Percentiles rank a stretch among this genome's conserved stretches.
Evolutionary conservation across 2,888 invertebrate species (phyloP).

Genomic region (Lepetodrilus schrolli): DNA sequence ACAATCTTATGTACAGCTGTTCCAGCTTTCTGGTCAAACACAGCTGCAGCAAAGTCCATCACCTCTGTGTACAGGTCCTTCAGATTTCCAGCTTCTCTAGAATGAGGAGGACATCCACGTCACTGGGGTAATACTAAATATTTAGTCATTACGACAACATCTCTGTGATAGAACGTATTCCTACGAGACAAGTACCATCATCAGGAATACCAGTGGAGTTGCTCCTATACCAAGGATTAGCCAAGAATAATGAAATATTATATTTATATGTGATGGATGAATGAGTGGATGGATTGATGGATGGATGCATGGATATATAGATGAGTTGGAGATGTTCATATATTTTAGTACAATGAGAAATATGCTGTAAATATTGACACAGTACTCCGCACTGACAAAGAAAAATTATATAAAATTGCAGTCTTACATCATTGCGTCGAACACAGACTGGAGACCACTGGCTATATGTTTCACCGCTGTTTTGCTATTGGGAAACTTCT

Average conservation of each 20-base stretch:
- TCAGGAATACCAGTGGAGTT: too few relatives aligned
- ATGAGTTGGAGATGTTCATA: too few relatives aligned
- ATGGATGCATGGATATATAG: too few relatives aligned
- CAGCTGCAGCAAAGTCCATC: conserved; percentile 30
- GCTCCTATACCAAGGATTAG: too few relatives aligned
- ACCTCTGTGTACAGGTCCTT: conserved; percentile 36
- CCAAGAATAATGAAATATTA: too few relatives aligned
- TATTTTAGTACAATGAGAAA: too few relatives aligned
- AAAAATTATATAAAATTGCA: not conserved
- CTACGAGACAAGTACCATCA: too few relatives aligned
- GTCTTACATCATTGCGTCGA: not conserved
- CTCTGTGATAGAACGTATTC: too few relatives aligned
- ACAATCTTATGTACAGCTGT: conserved; percentile 11
- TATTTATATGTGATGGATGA: too few relatives aligned
- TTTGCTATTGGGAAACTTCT: not conserved
- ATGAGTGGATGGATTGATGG: too few relatives aligned
- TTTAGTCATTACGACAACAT: too few relatives aligned
- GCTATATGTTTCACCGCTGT: not conserved
- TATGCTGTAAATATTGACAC: too few relatives aligned
- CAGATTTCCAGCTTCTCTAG: conserved; percentile 31
- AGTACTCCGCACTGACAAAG: not conserved
- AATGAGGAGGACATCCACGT: not conserved
- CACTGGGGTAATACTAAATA: not conserved
- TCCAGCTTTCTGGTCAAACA: conserved; percentile 32
- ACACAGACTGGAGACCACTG: not conserved